These are phyloP conservation scores for Aphyosemion australe DNA, from an alignment of 2,113 vertebrate species.

Conservation along the genomic window DNA sequence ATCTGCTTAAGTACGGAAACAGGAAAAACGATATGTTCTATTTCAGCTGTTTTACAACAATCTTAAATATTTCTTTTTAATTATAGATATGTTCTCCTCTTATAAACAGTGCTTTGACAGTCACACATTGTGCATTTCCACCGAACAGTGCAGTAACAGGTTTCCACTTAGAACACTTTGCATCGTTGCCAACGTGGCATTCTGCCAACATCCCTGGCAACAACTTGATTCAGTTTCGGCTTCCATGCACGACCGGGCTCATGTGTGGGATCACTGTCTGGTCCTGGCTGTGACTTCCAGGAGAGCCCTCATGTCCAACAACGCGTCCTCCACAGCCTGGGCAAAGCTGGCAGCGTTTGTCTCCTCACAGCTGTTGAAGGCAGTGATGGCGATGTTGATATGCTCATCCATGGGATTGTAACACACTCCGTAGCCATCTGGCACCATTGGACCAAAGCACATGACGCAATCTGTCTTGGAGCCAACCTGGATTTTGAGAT, in stretches of 20 bases:
- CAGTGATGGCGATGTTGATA: slow-evolving; percentile 92
- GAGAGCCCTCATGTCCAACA: slow-evolving; percentile 90
- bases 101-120: slow-evolving; percentile 19
- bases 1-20: slow-evolving; percentile 6
- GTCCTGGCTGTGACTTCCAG: slow-evolving; percentile 81
- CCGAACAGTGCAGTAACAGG: slow-evolving; percentile 10
- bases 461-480: slow-evolving; percentile 95
- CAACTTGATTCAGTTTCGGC: slow-evolving; percentile 28
- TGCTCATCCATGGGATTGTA: slow-evolving; percentile 97
- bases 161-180: slow-evolving; percentile 29
- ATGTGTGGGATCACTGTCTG: slow-evolving; percentile 76
- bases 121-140: slow-evolving; percentile 18
- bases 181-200: slow-evolving; percentile 29
- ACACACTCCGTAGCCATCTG: slow-evolving; percentile 95
- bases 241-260: slow-evolving; percentile 8
- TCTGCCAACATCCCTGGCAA: slow-evolving; percentile 41
- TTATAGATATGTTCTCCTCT: slow-evolving; percentile 13
- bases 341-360: slow-evolving; percentile 88
- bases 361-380: slow-evolving; percentile 97
- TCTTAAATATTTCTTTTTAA: slow-evolving; percentile 52
- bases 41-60: slow-evolving; percentile 29
- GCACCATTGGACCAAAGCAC: slow-evolving; percentile 96
- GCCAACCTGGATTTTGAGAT: slow-evolving; percentile 83
- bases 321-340: slow-evolving; percentile 84
- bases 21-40: neutral